Conservation (phyloP, 2,888 invertebrate species). For the Ennomos fuscantarius region DNA sequence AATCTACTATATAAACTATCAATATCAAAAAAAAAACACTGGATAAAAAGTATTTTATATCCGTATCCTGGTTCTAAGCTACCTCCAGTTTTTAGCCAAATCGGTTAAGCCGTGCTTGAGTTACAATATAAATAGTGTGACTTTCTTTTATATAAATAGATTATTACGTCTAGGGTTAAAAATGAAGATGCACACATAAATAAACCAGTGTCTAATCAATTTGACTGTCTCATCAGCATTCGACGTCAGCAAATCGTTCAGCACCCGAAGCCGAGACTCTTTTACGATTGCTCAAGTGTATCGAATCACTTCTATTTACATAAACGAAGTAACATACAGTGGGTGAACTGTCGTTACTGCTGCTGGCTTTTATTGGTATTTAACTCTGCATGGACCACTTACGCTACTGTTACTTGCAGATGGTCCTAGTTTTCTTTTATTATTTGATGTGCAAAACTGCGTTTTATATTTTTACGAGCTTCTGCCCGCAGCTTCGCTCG, state of each 20-base stretch:
- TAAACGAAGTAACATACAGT: conserved; percentile 45
- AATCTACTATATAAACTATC: no score
- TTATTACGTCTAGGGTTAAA: no score
- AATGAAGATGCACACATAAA: no score
- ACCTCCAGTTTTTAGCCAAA: no score
- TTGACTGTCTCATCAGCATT: background rate
- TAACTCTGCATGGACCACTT: conserved; percentile 42
- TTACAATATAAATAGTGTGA: no score
- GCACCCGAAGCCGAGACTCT: conserved; percentile 15
- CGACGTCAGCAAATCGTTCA: conserved; percentile 8
- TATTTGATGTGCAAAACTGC: conserved; percentile 2
- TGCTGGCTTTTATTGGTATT: conserved; percentile 53
- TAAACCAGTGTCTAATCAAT: conserved; percentile 3
- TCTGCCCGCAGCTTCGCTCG: no score
- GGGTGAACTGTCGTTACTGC: conserved; percentile 18
- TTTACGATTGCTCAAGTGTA: conserved; percentile 53
- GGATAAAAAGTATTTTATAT: no score
- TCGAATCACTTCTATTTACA: conserved; percentile 55
- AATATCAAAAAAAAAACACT: no score
- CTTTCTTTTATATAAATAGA: no score
- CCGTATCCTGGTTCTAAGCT: no score
- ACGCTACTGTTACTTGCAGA: conserved; percentile 33
- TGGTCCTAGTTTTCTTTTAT: conserved; percentile 20
- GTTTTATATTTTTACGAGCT: background rate
- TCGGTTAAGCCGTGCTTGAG: no score